Evolutionary conservation across 2,113 vertebrate genomes (phyloP), one percentile per base, ranked within the genome.

Genomic region (Tonatia bakeri): DNA sequence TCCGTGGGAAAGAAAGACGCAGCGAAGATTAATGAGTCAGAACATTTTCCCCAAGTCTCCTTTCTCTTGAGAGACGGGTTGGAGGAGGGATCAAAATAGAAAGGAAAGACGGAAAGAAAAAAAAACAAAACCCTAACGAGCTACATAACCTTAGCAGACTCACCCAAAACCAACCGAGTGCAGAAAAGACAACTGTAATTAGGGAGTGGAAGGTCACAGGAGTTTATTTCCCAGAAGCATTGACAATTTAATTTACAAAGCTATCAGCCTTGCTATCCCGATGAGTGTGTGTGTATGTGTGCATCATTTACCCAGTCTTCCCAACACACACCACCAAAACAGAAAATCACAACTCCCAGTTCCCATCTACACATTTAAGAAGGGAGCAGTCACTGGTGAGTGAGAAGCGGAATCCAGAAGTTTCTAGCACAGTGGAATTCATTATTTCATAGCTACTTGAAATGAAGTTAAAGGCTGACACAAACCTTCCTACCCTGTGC

Each of bases 211-310:
- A 94, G 64, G 72, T 81, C 90, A 90, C 70, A 12, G 0, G 19
- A 54, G 19, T 69, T 86, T 70, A 94, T 82, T 86, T 94, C 85
- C 96, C 61, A 26, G 33, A 82, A 82, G 92, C 90, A 84, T 79
- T 87, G 82, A 84, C 47, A 36, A 76, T 72, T 87, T 84, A 83
- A 90, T 92, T 91, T 91, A 50, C 59, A 72, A 65, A 87, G 87
- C 69, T 69, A 59, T 56, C 75, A 59, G 75, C 38, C 67, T 77
- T 59, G 91, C 54, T 15, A 26, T 8, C 40, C 61, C 43, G 93
- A 96, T 65, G 90, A 93, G 28, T 43, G 47, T 12, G 47, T 33
- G 65, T 61, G 47, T 19, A 20, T 5, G 4, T 20, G 40, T 59
- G 14, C 33, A 28, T 59, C 75, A 69, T 31, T 80, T 61, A 70